Evolutionary conservation across 37 sponge, comb jelly and placozoan species (phyloP).

Genomic region (Oopsacas minuta): DNA sequence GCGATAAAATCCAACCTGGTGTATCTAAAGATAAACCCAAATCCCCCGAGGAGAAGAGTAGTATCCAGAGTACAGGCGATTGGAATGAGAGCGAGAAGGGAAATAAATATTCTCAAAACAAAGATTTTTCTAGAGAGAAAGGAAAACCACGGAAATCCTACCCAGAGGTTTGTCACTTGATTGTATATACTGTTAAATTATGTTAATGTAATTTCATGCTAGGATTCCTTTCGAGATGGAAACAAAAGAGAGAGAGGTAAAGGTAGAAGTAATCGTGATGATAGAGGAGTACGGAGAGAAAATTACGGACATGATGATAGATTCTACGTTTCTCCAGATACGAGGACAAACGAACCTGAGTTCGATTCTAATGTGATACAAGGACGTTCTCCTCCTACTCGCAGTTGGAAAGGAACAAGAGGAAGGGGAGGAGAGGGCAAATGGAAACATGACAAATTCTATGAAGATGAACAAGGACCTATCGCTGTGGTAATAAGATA

Average conservation of each 20-base stretch:
- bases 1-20: background rate
- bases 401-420: background rate
- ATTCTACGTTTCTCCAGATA: background rate
- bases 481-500: background rate
- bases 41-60: background rate
- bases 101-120: background rate
- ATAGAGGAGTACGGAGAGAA: background rate
- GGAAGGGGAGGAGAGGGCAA: constrained; percentile 3
- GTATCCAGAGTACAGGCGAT: background rate
- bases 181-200: background rate
- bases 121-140: background rate
- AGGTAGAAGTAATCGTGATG: background rate
- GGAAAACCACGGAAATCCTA: background rate
- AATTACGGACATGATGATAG: background rate
- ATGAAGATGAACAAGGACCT: constrained; percentile 12
- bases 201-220: background rate
- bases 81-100: background rate
- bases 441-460: constrained; percentile 7
- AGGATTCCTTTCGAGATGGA: background rate
- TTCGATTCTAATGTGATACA: background rate
- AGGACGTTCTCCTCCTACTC: background rate
- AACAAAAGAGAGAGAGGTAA: background rate
- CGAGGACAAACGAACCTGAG: background rate
- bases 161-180: background rate
- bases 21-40: background rate